phyloP scores from a whole-genome alignment of 2,888 invertebrate species.

The Leucoptera coffeella region DNA sequence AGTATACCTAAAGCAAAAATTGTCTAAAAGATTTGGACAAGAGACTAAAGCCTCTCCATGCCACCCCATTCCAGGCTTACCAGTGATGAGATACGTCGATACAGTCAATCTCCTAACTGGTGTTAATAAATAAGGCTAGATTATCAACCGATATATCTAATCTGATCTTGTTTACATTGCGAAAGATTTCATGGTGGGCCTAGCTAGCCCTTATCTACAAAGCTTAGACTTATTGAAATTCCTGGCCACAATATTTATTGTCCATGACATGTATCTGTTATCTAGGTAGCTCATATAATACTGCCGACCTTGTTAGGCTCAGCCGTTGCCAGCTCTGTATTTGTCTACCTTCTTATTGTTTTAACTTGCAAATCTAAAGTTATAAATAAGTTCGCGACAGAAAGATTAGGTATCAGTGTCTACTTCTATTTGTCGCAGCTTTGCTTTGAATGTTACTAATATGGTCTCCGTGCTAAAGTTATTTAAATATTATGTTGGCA shows the following conservation, averaged over 20 bases:
- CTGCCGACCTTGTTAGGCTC: conserved; percentile 32
- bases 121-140: conserved; percentile 36
- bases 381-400: conserved; percentile 23
- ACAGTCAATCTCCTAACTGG: conserved; percentile 19
- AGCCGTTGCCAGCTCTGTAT: no score
- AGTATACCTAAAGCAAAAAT: no score
- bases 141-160: conserved; percentile 31
- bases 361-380: conserved; percentile 26
- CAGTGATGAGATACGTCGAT: conserved; percentile 16
- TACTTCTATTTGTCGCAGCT: conserved; percentile 24
- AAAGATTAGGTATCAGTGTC: conserved; percentile 26
- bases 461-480: conserved; percentile 14
- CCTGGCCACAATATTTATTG: conserved; percentile 33
- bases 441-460: conserved; percentile 9
- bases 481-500: conserved; percentile 12
- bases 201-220: conserved; percentile 24
- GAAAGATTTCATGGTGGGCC: conserved; percentile 17
- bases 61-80: conserved; percentile 3
- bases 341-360: conserved; percentile 26
- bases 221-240: conserved; percentile 29
- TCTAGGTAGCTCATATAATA: conserved; percentile 26
- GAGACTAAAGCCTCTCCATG: no score
- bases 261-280: conserved; percentile 29
- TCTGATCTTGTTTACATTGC: conserved; percentile 42
- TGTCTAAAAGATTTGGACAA: no score